These are phyloP conservation scores for Dynastes hyllus DNA, from an alignment of 2,888 invertebrate genomes.

Conservation along the genomic window DNA sequence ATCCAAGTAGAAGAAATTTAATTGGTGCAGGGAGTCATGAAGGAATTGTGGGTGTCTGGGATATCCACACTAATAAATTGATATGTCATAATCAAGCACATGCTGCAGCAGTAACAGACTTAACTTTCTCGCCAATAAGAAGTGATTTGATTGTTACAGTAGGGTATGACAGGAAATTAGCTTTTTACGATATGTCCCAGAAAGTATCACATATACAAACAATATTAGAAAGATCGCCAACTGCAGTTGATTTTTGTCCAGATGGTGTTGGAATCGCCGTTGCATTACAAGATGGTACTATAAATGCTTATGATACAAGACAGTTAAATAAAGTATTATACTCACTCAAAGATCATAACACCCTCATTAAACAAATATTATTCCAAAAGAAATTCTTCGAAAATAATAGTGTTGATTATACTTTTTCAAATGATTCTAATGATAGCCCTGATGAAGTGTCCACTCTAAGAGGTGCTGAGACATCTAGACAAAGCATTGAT, in stretches of 20 bases:
- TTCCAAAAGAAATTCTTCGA: constrained; percentile 49
- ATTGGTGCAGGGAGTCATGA: constrained; percentile 67
- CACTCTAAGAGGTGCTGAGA: neutral
- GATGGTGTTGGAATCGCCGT: constrained; percentile 73
- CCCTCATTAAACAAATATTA: constrained; percentile 52
- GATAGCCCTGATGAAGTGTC: constrained; percentile 32
- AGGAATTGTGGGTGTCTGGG: constrained; percentile 68
- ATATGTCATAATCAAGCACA: constrained; percentile 69
- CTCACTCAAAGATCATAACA: constrained; percentile 73
- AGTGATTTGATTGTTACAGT: constrained; percentile 74
- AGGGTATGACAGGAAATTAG: constrained; percentile 75
- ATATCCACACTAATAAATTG: constrained; percentile 64
- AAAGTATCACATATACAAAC: constrained; percentile 66
- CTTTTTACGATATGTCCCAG: constrained; percentile 74
- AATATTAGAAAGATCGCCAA: constrained; percentile 64
- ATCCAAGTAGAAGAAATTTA: constrained; percentile 64
- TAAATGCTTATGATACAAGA: constrained; percentile 75
- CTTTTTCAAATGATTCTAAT: constrained; percentile 44
- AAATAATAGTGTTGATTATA: constrained; percentile 46
- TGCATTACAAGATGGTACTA: constrained; percentile 74
- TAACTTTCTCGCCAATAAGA: constrained; percentile 74
- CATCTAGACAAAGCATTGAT: constrained; percentile 36
- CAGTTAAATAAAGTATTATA: constrained; percentile 72
- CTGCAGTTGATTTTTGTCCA: constrained; percentile 65
- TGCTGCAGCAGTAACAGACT: constrained; percentile 75